These are phyloP conservation scores for Polyommatus icarus DNA, from an alignment of 2,888 invertebrate species.

Conservation along the genomic window DNA sequence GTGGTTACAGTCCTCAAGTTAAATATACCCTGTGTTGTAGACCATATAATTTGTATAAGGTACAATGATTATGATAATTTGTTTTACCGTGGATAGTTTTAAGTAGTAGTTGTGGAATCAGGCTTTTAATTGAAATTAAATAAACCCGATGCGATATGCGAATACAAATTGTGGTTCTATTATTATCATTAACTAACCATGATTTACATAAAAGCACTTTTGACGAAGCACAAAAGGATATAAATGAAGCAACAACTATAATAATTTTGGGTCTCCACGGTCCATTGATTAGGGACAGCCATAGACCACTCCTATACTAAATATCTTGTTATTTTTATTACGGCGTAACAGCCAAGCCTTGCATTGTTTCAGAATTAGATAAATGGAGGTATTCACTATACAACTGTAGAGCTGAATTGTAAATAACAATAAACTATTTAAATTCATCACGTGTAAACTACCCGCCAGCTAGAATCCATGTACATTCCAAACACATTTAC, in stretches of 20 bases:
- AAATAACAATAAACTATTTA: slow-evolving; percentile 23
- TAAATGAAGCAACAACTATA: background rate
- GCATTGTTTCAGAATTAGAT: slow-evolving; percentile 61
- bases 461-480: background rate
- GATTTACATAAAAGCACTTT: background rate
- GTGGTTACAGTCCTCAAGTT: background rate
- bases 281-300: slow-evolving; percentile 56
- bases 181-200: background rate
- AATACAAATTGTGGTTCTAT: background rate
- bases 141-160: background rate
- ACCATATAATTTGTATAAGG: background rate
- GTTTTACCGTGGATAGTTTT: background rate
- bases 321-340: slow-evolving; percentile 73
- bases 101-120: background rate
- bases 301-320: slow-evolving; percentile 75
- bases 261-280: slow-evolving; percentile 46
- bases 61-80: background rate
- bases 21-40: background rate
- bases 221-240: background rate
- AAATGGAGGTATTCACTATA: slow-evolving; percentile 30
- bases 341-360: slow-evolving; percentile 61
- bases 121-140: background rate
- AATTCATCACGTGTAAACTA: slow-evolving; percentile 13
- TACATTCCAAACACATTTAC: background rate
- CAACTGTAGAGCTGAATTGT: slow-evolving; percentile 23